phyloP scores from a whole-genome alignment of 2,113 vertebrate genomes.

The Rhegmatorhina hoffmannsi region DNA sequence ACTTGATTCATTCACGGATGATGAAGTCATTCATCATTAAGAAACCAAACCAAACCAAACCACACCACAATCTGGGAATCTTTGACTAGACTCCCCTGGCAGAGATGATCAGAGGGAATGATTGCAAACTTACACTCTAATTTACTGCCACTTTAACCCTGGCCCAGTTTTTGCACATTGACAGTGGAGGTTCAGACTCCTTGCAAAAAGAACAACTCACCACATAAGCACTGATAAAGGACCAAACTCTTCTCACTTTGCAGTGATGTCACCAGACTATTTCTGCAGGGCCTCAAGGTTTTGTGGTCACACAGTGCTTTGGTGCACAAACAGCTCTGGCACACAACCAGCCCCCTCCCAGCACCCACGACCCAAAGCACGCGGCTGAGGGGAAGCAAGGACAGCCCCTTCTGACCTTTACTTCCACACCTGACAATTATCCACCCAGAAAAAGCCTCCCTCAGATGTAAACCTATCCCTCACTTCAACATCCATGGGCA shows the following conservation, averaged over 20 bases:
- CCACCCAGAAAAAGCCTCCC: background rate
- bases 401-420: background rate
- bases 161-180: background rate
- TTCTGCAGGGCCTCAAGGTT: background rate
- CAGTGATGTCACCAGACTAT: background rate
- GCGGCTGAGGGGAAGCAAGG: background rate
- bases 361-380: background rate
- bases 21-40: constrained; percentile 69
- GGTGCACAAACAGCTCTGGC: background rate
- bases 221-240: background rate
- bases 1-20: constrained; percentile 61
- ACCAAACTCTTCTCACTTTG: background rate
- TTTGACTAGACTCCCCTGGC: constrained; percentile 38
- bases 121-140: constrained; percentile 14
- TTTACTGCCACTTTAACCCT: background rate
- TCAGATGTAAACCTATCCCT: background rate
- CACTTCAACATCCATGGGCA: background rate
- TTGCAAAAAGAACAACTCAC: background rate
- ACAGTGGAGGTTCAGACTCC: background rate
- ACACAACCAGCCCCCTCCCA: background rate
- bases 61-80: constrained; percentile 44
- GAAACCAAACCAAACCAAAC: constrained; percentile 49
- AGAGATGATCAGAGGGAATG: constrained; percentile 8
- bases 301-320: background rate
- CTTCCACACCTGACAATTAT: background rate